A percentile compares a stretch with the other conserved stretches of the same genome.
Evolutionary conservation across 2,888 invertebrate genomes (phyloP).

Genomic region (Agonopterix arenella): DNA sequence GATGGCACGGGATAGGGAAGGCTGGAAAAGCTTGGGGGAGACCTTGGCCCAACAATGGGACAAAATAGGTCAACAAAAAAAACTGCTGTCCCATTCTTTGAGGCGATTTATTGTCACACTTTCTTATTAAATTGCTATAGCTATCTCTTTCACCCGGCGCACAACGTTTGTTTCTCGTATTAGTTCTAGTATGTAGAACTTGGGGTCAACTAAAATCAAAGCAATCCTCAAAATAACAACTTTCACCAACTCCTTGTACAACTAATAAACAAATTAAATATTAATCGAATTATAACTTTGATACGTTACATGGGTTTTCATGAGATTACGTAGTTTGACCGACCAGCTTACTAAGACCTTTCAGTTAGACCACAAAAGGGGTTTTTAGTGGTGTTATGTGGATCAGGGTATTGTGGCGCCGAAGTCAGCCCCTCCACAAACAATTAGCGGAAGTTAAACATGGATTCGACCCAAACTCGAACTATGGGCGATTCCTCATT

Average conservation of each 20-base stretch:
- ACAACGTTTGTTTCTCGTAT: too few relatives aligned
- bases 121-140: too few relatives aligned
- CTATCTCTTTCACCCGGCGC: too few relatives aligned
- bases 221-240: not conserved
- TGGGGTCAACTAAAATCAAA: too few relatives aligned
- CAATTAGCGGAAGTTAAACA: conserved; percentile 66
- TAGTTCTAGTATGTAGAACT: too few relatives aligned
- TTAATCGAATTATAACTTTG: conserved; percentile 50
- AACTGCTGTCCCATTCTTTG: too few relatives aligned
- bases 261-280: conserved; percentile 39
- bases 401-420: conserved; percentile 22
- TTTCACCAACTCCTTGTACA: not conserved
- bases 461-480: conserved; percentile 40
- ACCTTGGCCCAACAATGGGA: too few relatives aligned
- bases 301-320: conserved; percentile 41
- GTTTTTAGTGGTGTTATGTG: conserved; percentile 16
- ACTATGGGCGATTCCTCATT: conserved; percentile 44
- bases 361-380: conserved; percentile 10
- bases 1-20: too few relatives aligned
- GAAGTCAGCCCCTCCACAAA: conserved; percentile 46
- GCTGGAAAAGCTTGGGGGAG: too few relatives aligned
- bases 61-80: too few relatives aligned
- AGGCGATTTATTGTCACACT: too few relatives aligned
- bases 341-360: conserved; percentile 24
- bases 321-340: conserved; percentile 33